A percentile compares a stretch with the other conserved stretches of the same genome.
Conservation (phyloP, 2,113 vertebrate genomes). For the Macaca nemestrina region DNA sequence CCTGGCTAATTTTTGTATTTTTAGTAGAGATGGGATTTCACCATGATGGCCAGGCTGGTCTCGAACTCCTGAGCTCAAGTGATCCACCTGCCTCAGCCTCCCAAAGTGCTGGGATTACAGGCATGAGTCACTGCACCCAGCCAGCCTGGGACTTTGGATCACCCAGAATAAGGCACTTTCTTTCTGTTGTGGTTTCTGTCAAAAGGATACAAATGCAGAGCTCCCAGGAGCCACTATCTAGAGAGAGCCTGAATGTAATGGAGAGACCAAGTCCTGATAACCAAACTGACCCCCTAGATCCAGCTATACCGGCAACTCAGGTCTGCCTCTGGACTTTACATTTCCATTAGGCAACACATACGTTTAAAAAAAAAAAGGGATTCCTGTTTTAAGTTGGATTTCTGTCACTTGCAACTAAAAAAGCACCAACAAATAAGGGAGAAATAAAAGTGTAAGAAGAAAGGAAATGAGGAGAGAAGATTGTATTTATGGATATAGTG, state of each 20-base stretch:
- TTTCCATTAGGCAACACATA: neutral
- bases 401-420: constrained; percentile 11
- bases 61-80: too few relatives aligned
- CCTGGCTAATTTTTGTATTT: too few relatives aligned
- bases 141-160: neutral
- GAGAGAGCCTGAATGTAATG: neutral
- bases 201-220: neutral
- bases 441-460: neutral
- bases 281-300: neutral
- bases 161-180: neutral
- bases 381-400: neutral
- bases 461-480: neutral
- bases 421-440: neutral
- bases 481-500: neutral
- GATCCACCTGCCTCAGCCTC: too few relatives aligned
- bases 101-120: too few relatives aligned
- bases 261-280: neutral
- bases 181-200: neutral
- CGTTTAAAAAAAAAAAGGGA: neutral
- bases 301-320: neutral
- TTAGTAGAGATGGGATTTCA: too few relatives aligned
- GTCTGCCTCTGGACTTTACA: neutral
- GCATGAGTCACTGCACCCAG: too few relatives aligned
- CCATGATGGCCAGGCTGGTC: too few relatives aligned
- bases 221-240: neutral